phyloP scores from a whole-genome alignment of 1,140 invertebrate genomes.

The Sipha flava region DNA sequence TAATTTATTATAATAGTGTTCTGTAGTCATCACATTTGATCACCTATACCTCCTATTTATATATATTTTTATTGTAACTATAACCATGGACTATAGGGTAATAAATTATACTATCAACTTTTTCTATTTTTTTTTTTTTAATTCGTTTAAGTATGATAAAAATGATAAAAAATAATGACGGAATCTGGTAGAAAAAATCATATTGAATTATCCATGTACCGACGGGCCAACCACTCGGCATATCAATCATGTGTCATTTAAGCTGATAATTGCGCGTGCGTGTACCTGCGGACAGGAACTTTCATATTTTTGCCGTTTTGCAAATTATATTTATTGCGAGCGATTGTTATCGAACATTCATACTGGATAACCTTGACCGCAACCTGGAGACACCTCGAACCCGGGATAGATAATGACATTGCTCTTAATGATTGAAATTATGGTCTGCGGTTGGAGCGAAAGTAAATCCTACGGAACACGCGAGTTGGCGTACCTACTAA shows the following conservation, averaged over 20 bases:
- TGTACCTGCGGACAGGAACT: constrained; percentile 10
- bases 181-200: too few species aligned
- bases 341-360: constrained; percentile 26
- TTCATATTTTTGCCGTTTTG: constrained; percentile 25
- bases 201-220: too few species aligned
- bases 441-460: constrained; percentile 28
- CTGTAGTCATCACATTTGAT: too few species aligned
- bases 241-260: constrained; percentile 15
- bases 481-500: neutral
- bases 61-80: too few species aligned
- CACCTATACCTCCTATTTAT: too few species aligned
- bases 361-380: constrained; percentile 28
- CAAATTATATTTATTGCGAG: constrained; percentile 19
- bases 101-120: too few species aligned
- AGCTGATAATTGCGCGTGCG: constrained; percentile 2
- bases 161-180: too few species aligned
- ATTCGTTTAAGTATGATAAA: too few species aligned
- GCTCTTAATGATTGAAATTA: constrained; percentile 31
- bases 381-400: constrained; percentile 33
- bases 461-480: constrained; percentile 5
- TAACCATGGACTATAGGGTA: too few species aligned
- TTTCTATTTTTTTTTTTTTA: too few species aligned
- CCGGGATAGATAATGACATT: constrained; percentile 26
- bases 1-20: too few species aligned
- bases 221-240: neutral